A percentile compares a stretch with the other conserved stretches of the same genome.
phyloP scores from a whole-genome alignment of 35 echinoderm and acorn worm genomes.

The Acanthaster planci region DNA sequence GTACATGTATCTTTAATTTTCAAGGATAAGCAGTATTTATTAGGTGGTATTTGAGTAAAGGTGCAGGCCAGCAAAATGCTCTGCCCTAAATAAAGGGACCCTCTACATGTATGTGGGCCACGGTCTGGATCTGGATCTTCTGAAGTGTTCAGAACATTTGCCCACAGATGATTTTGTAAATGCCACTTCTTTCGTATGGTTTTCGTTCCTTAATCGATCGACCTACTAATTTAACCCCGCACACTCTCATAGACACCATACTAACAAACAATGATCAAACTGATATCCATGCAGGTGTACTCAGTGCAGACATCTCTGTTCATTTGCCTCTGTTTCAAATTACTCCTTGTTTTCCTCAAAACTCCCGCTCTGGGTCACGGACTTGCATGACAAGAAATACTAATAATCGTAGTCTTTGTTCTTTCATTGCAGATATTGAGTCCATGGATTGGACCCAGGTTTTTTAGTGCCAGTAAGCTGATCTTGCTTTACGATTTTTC shows the following conservation, averaged over 20 bases:
- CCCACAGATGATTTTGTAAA: constrained; percentile 6
- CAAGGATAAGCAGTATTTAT: too few species aligned
- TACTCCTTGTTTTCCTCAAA: neutral
- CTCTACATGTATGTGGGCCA: too few species aligned
- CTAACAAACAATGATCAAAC: neutral
- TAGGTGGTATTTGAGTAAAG: too few species aligned
- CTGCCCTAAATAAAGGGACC: too few species aligned
- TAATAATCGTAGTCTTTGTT: neutral
- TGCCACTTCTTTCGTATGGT: neutral
- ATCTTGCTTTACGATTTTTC: neutral
- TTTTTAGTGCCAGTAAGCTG: neutral
- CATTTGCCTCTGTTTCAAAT: neutral
- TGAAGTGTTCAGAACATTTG: neutral
- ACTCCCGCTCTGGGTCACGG: neutral
- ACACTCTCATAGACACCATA: neutral
- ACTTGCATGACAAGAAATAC: neutral
- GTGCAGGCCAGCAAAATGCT: too few species aligned
- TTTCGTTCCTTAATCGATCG: neutral
- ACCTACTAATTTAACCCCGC: neutral
- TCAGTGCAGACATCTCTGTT: neutral
- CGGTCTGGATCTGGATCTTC: neutral
- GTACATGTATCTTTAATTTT: too few species aligned
- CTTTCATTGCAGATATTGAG: neutral
- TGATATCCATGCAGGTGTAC: neutral
- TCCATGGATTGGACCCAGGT: neutral